phyloP scores from a whole-genome alignment of 2,888 invertebrate genomes.

The Tetragonula carbonaria region DNA sequence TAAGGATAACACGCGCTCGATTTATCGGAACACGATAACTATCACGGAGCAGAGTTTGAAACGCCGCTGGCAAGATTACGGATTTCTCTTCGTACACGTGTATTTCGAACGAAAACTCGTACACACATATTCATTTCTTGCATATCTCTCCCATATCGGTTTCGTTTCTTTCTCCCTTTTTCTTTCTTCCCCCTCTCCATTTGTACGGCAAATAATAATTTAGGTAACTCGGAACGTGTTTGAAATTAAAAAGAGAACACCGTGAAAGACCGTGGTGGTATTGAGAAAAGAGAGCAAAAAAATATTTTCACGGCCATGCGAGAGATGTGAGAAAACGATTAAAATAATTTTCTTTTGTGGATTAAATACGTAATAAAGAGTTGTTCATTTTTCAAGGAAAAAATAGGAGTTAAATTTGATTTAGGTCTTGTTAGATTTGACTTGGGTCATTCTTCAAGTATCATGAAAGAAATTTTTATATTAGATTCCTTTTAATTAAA shows the following conservation, averaged over 20 bases:
- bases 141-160: not conserved
- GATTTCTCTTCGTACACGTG: slow-evolving; percentile 59
- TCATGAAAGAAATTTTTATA: no score
- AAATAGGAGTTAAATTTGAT: no score
- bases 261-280: not conserved
- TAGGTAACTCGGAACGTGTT: not conserved
- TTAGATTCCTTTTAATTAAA: no score
- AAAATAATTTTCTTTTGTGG: not conserved
- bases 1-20: slow-evolving; percentile 70
- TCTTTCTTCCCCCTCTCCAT: not conserved
- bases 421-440: no score
- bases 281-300: not conserved
- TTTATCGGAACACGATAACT: slow-evolving; percentile 72
- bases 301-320: not conserved
- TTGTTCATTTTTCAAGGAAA: no score
- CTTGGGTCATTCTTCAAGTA: no score
- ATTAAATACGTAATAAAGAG: not conserved
- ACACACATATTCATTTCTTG: slow-evolving; percentile 37
- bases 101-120: slow-evolving; percentile 52
- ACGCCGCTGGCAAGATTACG: slow-evolving; percentile 65
- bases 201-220: slow-evolving; percentile 2
- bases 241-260: not conserved
- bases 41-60: slow-evolving; percentile 66
- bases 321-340: not conserved
- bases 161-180: not conserved